Evolutionary conservation across 2,797 vertebrate species (phyloP).

Genomic region (Dipus sagitta): DNA sequence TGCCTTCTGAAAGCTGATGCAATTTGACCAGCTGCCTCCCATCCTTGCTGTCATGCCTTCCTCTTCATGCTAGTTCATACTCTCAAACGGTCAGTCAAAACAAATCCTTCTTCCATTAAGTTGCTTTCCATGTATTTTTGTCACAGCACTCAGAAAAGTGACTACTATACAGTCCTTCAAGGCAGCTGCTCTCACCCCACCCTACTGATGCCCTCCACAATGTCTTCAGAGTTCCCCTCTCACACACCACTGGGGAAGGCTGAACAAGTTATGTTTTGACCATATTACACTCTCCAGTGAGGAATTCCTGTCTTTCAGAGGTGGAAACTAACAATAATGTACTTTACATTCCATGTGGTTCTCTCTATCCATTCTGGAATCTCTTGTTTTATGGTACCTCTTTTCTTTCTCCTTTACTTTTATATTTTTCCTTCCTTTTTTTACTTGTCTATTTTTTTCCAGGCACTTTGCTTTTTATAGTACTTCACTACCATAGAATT

Average conservation of each 20-base stretch:
- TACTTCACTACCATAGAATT: neutral
- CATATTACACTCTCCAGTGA: neutral
- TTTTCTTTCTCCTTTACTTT: neutral
- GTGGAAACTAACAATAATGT: neutral
- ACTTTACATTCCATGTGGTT: neutral
- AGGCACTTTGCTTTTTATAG: rapidly evolving
- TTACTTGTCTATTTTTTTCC: neutral
- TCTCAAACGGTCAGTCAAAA: neutral
- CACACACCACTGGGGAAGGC: neutral
- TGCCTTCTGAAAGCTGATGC: too few relatives aligned
- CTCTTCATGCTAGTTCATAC: neutral
- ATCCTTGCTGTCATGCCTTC: neutral
- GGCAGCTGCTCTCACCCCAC: rapidly evolving
- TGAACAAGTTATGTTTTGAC: neutral
- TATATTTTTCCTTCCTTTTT: neutral
- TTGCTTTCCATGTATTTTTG: neutral
- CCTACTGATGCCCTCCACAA: too few relatives aligned
- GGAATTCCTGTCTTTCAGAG: neutral
- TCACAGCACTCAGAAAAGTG: neutral
- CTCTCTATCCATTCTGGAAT: neutral
- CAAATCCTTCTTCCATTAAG: neutral
- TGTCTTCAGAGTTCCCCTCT: neutral
- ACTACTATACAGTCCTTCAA: neutral
- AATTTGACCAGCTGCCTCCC: neutral
- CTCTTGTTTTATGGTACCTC: neutral